Evolutionary conservation across 2,113 vertebrate species (phyloP).

Genomic region (Neotoma lepida): DNA sequence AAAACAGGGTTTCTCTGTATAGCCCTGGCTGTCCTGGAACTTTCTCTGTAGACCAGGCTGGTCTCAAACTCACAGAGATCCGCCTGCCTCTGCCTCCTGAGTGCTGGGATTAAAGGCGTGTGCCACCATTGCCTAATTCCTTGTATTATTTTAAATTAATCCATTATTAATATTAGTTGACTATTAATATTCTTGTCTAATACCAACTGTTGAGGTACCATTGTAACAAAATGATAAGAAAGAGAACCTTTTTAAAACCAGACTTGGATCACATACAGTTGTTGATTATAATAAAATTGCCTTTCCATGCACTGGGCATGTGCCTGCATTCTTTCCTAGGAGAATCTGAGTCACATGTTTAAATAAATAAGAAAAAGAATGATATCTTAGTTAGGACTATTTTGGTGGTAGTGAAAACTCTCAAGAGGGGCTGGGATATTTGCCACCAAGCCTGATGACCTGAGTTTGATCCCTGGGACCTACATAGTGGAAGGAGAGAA

Average conservation of each 20-base stretch:
- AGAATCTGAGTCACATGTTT: slow-evolving; percentile 25
- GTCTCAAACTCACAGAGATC: not conserved
- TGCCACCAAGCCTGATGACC: not conserved
- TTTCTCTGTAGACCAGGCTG: not conserved
- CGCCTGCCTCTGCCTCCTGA: not conserved
- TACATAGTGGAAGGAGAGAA: not conserved
- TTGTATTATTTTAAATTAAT: slow-evolving; percentile 40
- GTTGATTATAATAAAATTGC: slow-evolving; percentile 15
- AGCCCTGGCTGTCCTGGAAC: not conserved
- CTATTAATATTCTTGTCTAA: slow-evolving; percentile 16
- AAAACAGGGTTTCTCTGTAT: not conserved
- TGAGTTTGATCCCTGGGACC: not conserved
- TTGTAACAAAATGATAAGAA: slow-evolving; percentile 42
- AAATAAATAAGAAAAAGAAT: not conserved
- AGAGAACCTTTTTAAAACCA: slow-evolving; percentile 6
- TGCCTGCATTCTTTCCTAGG: not conserved
- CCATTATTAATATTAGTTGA: slow-evolving; percentile 56
- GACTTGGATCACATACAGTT: not conserved
- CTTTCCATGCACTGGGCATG: not conserved
- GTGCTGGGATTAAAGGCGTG: not conserved
- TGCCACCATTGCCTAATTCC: not conserved
- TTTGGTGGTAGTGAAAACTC: slow-evolving; percentile 3
- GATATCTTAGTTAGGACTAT: not conserved
- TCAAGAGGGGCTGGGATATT: not conserved
- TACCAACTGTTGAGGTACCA: slow-evolving; percentile 30